phyloP scores from a whole-genome alignment of 92 coral and sea anemone genomes.

The Porites lobata region DNA sequence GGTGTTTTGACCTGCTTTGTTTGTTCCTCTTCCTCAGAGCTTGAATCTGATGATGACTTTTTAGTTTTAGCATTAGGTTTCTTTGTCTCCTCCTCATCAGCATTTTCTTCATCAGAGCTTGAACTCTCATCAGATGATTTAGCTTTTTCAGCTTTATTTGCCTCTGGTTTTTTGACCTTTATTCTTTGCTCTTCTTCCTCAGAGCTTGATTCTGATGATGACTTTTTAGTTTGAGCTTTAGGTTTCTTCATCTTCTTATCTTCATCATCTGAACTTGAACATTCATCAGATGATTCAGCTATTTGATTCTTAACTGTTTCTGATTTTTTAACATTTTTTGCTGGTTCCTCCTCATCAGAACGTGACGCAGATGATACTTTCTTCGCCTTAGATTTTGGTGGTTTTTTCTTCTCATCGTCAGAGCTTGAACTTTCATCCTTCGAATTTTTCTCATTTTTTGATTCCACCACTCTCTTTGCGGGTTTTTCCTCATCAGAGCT shows the following conservation, averaged over 20 bases:
- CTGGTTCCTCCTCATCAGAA: not conserved
- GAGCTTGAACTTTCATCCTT: constrained; percentile 8
- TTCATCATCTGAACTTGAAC: constrained; percentile 14
- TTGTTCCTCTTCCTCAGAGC: constrained; percentile 29
- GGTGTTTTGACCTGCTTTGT: constrained; percentile 5
- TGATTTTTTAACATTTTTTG: constrained; percentile 1
- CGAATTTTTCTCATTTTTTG: not conserved
- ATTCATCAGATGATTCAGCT: not conserved
- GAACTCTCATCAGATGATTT: constrained; percentile 11
- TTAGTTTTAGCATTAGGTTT: not conserved
- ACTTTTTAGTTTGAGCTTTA: not conserved
- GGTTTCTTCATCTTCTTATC: not conserved
- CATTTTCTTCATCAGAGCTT: not conserved
- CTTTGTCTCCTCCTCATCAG: not conserved
- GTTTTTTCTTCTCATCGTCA: constrained; percentile 1
- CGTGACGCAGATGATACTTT: not conserved
- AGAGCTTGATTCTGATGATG: constrained; percentile 26
- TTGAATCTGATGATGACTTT: constrained; percentile 32
- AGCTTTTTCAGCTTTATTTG: not conserved
- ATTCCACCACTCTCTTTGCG: not conserved
- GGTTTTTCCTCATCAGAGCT: constrained; percentile 12
- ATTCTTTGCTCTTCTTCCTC: constrained; percentile 16
- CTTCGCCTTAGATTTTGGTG: not conserved
- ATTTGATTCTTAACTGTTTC: not conserved
- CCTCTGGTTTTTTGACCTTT: not conserved